Percentiles rank a stretch among this genome's conserved stretches.
Evolutionary conservation across 2,888 invertebrate species (phyloP).

Genomic region (Cerastis leucographa): DNA sequence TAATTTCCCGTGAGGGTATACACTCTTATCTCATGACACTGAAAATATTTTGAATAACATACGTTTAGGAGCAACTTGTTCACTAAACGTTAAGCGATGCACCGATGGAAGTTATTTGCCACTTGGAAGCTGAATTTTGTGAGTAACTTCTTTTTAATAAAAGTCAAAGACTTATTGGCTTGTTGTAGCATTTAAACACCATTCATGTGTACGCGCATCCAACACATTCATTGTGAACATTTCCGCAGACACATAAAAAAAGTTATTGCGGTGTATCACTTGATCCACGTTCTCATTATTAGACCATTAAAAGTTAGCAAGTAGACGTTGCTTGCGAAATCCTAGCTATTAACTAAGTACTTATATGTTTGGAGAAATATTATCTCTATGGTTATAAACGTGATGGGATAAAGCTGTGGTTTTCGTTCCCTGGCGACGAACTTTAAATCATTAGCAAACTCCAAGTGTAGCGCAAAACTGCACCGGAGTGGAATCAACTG

Average conservation of each 20-base stretch:
- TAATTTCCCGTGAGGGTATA: slow-evolving; percentile 88
- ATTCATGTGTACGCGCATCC: not conserved
- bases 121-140: not conserved
- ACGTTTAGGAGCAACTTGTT: slow-evolving; percentile 57
- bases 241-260: slow-evolving; percentile 38
- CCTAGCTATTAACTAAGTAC: slow-evolving; percentile 29
- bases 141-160: slow-evolving; percentile 15
- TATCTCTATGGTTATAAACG: slow-evolving; percentile 45
- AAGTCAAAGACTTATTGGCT: not conserved
- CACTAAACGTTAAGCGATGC: slow-evolving; percentile 21
- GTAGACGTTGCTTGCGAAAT: slow-evolving; percentile 30
- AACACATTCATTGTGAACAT: slow-evolving; percentile 21
- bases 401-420: slow-evolving; percentile 43
- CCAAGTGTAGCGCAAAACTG: slow-evolving; percentile 24
- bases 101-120: slow-evolving; percentile 13
- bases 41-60: slow-evolving; percentile 83
- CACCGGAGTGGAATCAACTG: slow-evolving; percentile 18
- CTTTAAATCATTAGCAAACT: slow-evolving; percentile 63
- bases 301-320: slow-evolving; percentile 57
- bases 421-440: slow-evolving; percentile 39
- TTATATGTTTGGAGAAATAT: slow-evolving; percentile 40
- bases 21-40: slow-evolving; percentile 86
- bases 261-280: slow-evolving; percentile 28
- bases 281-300: slow-evolving; percentile 45
- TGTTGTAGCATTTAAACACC: not conserved